A percentile compares a stretch with the other conserved stretches of the same genome.
Conservation (phyloP, 2,888 invertebrate genomes). For the Melitaea athalia region DNA sequence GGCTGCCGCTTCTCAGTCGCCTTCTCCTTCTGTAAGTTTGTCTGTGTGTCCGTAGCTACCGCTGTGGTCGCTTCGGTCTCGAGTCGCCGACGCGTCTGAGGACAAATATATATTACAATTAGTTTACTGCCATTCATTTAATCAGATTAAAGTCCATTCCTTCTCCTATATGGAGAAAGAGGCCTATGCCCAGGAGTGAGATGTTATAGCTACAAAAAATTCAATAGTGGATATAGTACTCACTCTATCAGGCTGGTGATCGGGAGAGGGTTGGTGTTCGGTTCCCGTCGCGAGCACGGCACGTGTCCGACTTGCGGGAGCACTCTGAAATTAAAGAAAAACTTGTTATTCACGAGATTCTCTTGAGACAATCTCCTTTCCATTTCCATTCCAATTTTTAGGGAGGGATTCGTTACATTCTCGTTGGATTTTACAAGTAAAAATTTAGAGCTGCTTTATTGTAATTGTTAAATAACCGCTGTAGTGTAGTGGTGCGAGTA, state of each 20-base stretch:
- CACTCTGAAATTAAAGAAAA: slow-evolving; percentile 51
- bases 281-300: slow-evolving; percentile 68
- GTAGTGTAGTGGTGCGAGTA: no score
- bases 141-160: no score
- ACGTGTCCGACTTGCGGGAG: slow-evolving; percentile 68
- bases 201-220: no score
- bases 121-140: neutral
- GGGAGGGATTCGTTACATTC: no score
- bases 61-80: slow-evolving; percentile 85
- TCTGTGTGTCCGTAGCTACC: slow-evolving; percentile 83
- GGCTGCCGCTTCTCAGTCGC: slow-evolving; percentile 47
- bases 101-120: neutral
- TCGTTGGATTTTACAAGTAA: no score
- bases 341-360: neutral
- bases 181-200: no score
- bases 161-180: no score
- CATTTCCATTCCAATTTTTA: no score
- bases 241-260: slow-evolving; percentile 43
- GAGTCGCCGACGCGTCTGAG: slow-evolving; percentile 79
- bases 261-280: slow-evolving; percentile 56
- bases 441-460: no score
- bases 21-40: slow-evolving; percentile 69
- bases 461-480: no score
- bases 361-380: no score
- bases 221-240: neutral